Evolutionary conservation across 2,113 vertebrate species (phyloP).

Genomic region (Amazona guildingii): DNA sequence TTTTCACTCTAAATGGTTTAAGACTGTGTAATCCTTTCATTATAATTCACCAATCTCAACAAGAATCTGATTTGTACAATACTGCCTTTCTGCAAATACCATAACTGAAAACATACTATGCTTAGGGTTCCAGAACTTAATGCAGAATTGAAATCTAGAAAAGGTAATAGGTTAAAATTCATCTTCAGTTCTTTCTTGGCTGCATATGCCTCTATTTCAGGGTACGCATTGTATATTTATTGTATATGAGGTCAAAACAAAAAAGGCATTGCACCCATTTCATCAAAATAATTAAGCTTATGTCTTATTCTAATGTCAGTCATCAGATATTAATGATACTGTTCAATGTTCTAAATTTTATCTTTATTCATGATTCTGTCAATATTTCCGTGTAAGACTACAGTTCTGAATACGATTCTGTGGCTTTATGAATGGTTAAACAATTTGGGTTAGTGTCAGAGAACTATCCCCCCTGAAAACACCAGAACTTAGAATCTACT

Average conservation of each 20-base stretch:
- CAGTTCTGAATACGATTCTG: neutral
- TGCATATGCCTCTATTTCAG: neutral
- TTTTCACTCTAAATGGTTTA: neutral
- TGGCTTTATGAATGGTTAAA: neutral
- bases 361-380: neutral
- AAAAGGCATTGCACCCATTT: neutral
- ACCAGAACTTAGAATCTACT: neutral
- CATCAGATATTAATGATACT: neutral
- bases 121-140: neutral
- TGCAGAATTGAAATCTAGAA: neutral
- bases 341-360: neutral
- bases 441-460: neutral
- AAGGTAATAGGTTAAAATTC: neutral
- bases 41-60: neutral
- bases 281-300: neutral
- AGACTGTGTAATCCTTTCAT: neutral
- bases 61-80: neutral
- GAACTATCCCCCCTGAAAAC: neutral
- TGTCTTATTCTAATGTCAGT: neutral
- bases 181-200: neutral
- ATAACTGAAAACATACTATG: neutral
- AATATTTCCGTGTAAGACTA: neutral
- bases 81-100: neutral
- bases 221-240: neutral
- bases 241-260: neutral